Percentiles rank a stretch among this genome's conserved stretches.
These are phyloP conservation scores for Chrysocyon brachyurus DNA, from an alignment of 2,797 vertebrate species.

Conservation along the genomic window DNA sequence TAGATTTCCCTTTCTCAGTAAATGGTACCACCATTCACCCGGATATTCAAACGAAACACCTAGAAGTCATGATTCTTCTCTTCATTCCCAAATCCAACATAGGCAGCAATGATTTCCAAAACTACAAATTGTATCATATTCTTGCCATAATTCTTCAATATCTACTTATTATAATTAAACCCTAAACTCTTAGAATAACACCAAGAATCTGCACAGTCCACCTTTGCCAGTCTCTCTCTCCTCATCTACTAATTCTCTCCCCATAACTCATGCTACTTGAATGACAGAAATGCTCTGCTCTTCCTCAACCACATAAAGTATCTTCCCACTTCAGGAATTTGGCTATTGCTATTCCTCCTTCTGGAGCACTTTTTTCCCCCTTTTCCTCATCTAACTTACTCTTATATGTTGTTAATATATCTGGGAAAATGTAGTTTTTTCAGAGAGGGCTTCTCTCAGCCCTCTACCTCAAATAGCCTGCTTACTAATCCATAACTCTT, in stretches of 20 bases:
- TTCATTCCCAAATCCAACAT: not conserved
- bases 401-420: not conserved
- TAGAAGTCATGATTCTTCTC: not conserved
- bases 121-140: not conserved
- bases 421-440: not conserved
- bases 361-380: not conserved
- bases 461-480: not conserved
- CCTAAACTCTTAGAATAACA: not conserved
- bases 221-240: not conserved
- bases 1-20: not conserved
- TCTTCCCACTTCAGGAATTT: not conserved
- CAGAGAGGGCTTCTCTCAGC: not conserved
- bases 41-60: not conserved
- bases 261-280: not conserved
- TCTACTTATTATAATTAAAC: not conserved
- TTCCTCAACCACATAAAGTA: not conserved
- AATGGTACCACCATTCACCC: not conserved
- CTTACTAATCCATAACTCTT: not conserved
- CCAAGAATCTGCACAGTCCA: not conserved
- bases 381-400: not conserved
- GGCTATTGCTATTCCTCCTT: not conserved
- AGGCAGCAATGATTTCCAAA: not conserved
- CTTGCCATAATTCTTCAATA: not conserved
- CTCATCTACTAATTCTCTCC: not conserved
- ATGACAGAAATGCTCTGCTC: not conserved